Percentiles rank a stretch among this genome's conserved stretches.
Conservation (phyloP, 2,888 invertebrate genomes). For the Acholoe squamosa region DNA sequence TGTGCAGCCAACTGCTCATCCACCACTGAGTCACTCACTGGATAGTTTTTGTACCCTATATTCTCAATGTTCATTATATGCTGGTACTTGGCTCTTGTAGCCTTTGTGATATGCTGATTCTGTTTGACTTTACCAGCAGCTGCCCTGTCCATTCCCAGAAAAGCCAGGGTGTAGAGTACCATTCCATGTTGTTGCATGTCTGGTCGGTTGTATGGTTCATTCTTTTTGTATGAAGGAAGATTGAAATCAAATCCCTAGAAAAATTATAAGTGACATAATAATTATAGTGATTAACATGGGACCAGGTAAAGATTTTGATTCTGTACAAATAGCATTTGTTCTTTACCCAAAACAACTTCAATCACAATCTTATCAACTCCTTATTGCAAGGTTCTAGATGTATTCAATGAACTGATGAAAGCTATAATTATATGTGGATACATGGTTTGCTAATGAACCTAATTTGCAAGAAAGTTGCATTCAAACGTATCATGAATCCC, state of each 20-base stretch:
- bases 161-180: neutral
- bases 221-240: neutral
- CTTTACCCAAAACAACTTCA: too few relatives aligned
- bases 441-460: too few relatives aligned
- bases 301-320: too few relatives aligned
- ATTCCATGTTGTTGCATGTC: neutral
- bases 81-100: neutral
- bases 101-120: neutral
- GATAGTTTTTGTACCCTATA: neutral
- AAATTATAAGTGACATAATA: too few relatives aligned
- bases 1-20: neutral
- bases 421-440: too few relatives aligned
- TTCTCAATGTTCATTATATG: neutral
- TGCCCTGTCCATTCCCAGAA: neutral
- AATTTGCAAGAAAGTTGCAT: too few relatives aligned
- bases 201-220: neutral
- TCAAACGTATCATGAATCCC: too few relatives aligned
- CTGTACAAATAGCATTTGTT: too few relatives aligned
- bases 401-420: too few relatives aligned
- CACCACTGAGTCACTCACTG: neutral
- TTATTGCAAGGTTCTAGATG: too few relatives aligned
- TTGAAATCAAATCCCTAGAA: conserved; percentile 11
- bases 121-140: neutral
- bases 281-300: too few relatives aligned
- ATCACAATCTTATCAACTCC: too few relatives aligned